A percentile compares a stretch with the other conserved stretches of the same genome.
Conservation (phyloP, 1,140 invertebrate genomes). For the Spodoptera frugiperda region DNA sequence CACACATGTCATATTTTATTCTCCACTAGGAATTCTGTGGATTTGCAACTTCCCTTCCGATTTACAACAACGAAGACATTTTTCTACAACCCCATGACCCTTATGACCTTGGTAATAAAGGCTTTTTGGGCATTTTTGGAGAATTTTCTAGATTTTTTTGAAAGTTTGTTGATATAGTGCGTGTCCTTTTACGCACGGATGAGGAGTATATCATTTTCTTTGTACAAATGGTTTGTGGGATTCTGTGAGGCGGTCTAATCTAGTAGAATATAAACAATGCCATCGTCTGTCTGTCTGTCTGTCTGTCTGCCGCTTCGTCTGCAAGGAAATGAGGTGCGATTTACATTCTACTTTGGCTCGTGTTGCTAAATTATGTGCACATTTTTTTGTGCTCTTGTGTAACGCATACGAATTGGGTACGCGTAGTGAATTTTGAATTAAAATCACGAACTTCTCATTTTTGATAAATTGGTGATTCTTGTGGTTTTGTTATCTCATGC, state of each 20-base stretch:
- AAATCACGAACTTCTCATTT: too few species aligned
- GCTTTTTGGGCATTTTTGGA: not conserved
- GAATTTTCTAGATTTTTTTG: not conserved
- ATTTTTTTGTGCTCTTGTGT: not conserved
- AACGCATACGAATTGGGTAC: not conserved
- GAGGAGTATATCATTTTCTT: constrained; percentile 79
- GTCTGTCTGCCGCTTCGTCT: constrained; percentile 21
- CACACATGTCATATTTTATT: constrained; percentile 82
- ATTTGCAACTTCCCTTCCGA: constrained; percentile 13
- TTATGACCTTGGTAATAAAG: constrained; percentile 22
- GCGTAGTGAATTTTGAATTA: too few species aligned
- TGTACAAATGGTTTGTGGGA: constrained; percentile 76
- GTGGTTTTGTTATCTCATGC: too few species aligned
- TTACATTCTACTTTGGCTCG: constrained; percentile 10
- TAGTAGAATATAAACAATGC: constrained; percentile 74
- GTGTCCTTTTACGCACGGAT: constrained; percentile 77
- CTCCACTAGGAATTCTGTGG: constrained; percentile 66
- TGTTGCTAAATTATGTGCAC: constrained; percentile 14
- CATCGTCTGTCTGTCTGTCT: constrained; percentile 34
- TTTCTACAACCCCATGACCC: not conserved
- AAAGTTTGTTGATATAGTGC: constrained; percentile 37
- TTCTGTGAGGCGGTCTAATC: constrained; percentile 77
- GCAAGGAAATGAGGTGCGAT: constrained; percentile 27
- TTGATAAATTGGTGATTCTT: too few species aligned
- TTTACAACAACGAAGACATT: not conserved